Evolutionary conservation across 2,113 vertebrate genomes (phyloP), one percentile per base, ranked within the genome.

Genomic region (Triplophysa siluroides): DNA sequence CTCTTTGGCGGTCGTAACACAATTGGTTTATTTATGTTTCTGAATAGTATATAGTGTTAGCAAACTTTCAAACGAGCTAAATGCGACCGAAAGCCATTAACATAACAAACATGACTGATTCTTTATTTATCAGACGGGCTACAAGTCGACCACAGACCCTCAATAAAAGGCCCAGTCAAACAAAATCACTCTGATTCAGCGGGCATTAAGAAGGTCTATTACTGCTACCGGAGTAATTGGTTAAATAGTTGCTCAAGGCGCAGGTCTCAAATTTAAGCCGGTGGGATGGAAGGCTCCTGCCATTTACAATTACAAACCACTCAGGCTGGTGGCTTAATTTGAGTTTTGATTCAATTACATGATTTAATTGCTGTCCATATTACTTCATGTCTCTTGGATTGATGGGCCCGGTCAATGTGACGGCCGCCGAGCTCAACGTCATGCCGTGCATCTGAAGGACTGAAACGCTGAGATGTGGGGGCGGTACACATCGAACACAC

Each of bases 221-320:
- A 79, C 62, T 33, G 63, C 74, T 75, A 43, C 62, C 56, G 74
- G 58, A 78, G 69, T 79, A 78, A 78, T 75, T 81, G 79, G 75
- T 72, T 71, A 78, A 81, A 77, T 63, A 70, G 47, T 79, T 41
- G 54, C 71, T 83, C 58, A 79, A 78, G 80, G 67, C 79, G 14
- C 14, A 80, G 63, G 78, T 79, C 84, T 74, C 26, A 81, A 73
- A 79, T 72, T 66, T 80, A 66, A 74, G 66, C 60, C 26, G 74
- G 79, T 74, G 52, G 72, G 76, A 81, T 71, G 70, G 70, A 85
- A 76, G 61, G 70, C 73, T 81, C 71, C 67, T 81, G 84, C 79
- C 84, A 81, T 79, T 83, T 85, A 71, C 78, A 80, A 82, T 82
- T 82, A 82, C 76, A 70, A 77, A 79, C 78, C 84, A 70, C 81